Evolutionary conservation across 2,797 vertebrate species (phyloP).

Genomic region (Sebastes taczanowskii): DNA sequence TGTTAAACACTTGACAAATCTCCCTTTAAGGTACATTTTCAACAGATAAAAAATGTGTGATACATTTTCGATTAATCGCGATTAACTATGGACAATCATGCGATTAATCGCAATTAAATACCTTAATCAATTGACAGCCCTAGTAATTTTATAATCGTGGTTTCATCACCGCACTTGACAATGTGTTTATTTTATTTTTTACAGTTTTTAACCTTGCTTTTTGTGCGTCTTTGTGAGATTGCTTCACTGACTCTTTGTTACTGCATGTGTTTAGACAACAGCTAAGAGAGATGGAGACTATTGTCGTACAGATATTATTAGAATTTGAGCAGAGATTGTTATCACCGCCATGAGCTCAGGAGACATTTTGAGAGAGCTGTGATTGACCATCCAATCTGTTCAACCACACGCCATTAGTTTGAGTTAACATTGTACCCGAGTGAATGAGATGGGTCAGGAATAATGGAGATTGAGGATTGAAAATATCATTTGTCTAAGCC

Average conservation of each 20-base stretch:
- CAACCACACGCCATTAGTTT: constrained; percentile 42
- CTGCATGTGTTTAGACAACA: not conserved
- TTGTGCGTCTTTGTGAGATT: not conserved
- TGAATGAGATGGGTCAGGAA: constrained; percentile 23
- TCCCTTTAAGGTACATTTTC: too few species aligned
- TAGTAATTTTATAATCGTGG: too few species aligned
- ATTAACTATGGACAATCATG: too few species aligned
- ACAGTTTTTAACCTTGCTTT: not conserved
- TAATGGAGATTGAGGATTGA: constrained; percentile 30
- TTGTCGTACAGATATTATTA: not conserved
- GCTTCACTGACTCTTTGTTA: not conserved
- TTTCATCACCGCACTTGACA: not conserved
- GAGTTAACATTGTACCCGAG: constrained; percentile 24
- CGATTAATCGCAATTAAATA: too few species aligned
- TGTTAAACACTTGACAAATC: too few species aligned
- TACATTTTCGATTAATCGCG: too few species aligned
- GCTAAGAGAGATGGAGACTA: not conserved
- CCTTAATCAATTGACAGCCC: accelerated
- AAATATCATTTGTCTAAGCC: constrained; percentile 1
- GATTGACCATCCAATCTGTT: constrained; percentile 37
- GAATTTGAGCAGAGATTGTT: constrained; percentile 6
- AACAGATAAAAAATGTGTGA: too few species aligned
- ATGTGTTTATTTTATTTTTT: not conserved
- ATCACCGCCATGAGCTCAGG: constrained; percentile 1
- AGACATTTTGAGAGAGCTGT: constrained; percentile 16